These are phyloP conservation scores for Cynodonichthys magdalenae DNA, from an alignment of 2,797 vertebrate species.

Conservation along the genomic window DNA sequence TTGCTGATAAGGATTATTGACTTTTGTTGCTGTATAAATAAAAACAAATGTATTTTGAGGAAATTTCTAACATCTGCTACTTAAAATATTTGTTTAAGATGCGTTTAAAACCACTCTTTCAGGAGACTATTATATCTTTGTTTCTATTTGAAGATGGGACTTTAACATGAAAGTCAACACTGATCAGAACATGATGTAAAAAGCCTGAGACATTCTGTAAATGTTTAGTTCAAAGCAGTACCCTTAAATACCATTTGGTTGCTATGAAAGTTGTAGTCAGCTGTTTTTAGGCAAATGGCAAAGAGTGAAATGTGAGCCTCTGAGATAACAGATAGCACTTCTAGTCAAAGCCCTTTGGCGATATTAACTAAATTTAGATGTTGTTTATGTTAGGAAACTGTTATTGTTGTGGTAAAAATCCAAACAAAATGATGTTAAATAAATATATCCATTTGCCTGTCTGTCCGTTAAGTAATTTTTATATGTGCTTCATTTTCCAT, in stretches of 20 bases:
- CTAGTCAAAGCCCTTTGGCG: constrained; percentile 1
- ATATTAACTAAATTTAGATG: constrained; percentile 18
- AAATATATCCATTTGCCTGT: no score
- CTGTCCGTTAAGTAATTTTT: neutral
- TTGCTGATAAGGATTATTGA: neutral
- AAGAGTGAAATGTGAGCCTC: constrained; percentile 16
- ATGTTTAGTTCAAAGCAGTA: constrained; percentile 11
- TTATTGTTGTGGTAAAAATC: neutral
- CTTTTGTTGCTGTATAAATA: neutral
- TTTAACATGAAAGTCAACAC: neutral
- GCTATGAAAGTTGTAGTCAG: neutral
- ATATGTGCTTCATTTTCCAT: neutral
- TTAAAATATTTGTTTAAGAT: neutral
- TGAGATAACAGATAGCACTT: constrained; percentile 6
- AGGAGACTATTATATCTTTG: constrained; percentile 16
- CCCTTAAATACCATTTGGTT: neutral
- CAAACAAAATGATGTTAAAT: neutral
- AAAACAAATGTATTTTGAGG: neutral
- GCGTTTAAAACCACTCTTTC: neutral
- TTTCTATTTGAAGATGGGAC: neutral
- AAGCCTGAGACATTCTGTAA: constrained; percentile 4
- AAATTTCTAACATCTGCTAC: neutral
- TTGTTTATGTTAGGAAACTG: neutral
- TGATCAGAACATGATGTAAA: constrained; percentile 13
- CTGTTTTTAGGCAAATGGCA: constrained; percentile 12